Percentiles rank a stretch among this genome's conserved stretches.
phyloP scores from a whole-genome alignment of 2,797 vertebrate genomes.

The Poecilia picta region DNA sequence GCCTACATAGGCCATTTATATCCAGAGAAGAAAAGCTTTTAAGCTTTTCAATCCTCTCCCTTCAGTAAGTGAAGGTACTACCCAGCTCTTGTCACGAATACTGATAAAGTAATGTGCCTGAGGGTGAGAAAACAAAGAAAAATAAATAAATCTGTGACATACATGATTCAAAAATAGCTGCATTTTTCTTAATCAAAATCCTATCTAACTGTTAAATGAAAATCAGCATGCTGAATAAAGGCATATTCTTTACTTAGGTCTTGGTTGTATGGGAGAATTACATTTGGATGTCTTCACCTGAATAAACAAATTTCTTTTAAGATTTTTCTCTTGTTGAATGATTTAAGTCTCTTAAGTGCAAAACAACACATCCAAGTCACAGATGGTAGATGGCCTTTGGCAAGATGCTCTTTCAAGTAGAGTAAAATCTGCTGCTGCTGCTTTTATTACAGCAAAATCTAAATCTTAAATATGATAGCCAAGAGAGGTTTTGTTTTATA shows the following conservation, averaged over 20 bases:
- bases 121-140: conserved; percentile 15
- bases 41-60: conserved; percentile 40
- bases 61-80: conserved; percentile 31
- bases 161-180: neutral
- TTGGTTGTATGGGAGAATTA: neutral
- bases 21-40: conserved; percentile 48
- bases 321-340: neutral
- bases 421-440: neutral
- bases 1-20: conserved; percentile 39
- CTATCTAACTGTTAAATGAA: neutral
- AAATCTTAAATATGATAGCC: neutral
- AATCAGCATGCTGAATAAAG: neutral
- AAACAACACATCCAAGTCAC: neutral
- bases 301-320: neutral
- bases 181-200: neutral
- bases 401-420: neutral
- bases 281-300: neutral
- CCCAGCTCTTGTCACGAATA: conserved; percentile 32
- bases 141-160: neutral
- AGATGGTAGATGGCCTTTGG: neutral
- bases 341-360: neutral
- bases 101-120: conserved; percentile 41
- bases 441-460: neutral
- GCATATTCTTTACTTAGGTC: neutral
- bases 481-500: neutral